Evolutionary conservation across 1,140 invertebrate genomes (phyloP), one percentile per base, ranked within the genome.

Genomic region (Neodiprion lecontei): DNA sequence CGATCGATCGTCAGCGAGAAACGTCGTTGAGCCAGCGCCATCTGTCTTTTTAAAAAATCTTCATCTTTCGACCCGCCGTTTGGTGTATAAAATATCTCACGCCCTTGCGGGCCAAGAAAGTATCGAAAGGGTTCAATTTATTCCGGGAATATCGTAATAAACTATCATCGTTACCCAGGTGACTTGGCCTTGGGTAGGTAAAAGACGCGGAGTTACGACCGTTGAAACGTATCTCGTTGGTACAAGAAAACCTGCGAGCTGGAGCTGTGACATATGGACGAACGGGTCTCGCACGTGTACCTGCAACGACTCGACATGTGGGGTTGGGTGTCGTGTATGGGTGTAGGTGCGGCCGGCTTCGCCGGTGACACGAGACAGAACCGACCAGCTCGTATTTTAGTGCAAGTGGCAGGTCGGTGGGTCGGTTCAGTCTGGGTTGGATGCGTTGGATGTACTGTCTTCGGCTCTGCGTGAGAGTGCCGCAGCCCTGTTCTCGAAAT

Each of bases 381-480:
- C 28, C 28, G 5, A 80, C 79, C 80, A 76, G 79, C 81, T 82
- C 81, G 81, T 82, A 82, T 82, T 80, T 82, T 82, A 82, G 77
- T 80, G 69, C 75, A 69, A 78, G 79, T 79, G 77, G 77, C 76
- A 23, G 79, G 28, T 40, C 75, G 72, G 53, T 61, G 11, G 53
- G 53, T 61, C n/a, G 28, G 28, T 40, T 40, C 2, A 40, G 28
- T 40, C 28, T 40, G 28, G 5, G 28, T 40, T 40, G 28, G 28
- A 40, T 40, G 11, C 9, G n/a, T 61, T 5, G 28, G 28, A 3
- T 40, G 74, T 74, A 49, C 75, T 70, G 73, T 77, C 79, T 79
- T 75, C 67, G 78, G 66, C 81, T 77, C 81, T 69, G 81, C 81
- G 79, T 80, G 81, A 80, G 78, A 82, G 81, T 71, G 11, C 53